phyloP scores from a whole-genome alignment of 1,140 invertebrate genomes.

The Drosophila rufa region DNA sequence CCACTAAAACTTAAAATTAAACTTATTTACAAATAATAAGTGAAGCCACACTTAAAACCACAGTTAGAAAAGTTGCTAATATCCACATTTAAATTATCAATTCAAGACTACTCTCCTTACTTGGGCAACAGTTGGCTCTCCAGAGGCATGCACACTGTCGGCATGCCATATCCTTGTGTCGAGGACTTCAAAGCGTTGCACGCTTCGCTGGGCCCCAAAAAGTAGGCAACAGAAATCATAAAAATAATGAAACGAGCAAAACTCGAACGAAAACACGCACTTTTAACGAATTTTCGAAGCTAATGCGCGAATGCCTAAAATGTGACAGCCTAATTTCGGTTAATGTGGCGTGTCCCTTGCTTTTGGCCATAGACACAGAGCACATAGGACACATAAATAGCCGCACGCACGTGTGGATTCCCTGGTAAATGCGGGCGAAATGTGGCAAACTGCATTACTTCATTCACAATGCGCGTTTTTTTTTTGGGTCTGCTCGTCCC shows the following conservation, averaged over 20 bases:
- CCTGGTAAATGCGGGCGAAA: slow-evolving; percentile 20
- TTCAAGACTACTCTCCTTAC: neutral
- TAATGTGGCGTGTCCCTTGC: slow-evolving; percentile 66
- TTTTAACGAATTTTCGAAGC: slow-evolving; percentile 49
- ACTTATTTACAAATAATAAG: neutral
- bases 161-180: slow-evolving; percentile 12
- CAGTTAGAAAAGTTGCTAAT: neutral
- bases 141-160: neutral
- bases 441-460: slow-evolving; percentile 77
- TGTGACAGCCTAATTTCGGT: slow-evolving; percentile 79
- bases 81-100: slow-evolving; percentile 11
- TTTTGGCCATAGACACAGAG: slow-evolving; percentile 21
- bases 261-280: slow-evolving; percentile 44
- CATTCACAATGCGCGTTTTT: slow-evolving; percentile 63
- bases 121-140: slow-evolving; percentile 11
- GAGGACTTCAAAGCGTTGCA: slow-evolving; percentile 65
- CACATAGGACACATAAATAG: slow-evolving; percentile 24
- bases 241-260: slow-evolving; percentile 26
- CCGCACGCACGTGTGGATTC: slow-evolving; percentile 27
- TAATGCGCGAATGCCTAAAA: slow-evolving; percentile 54
- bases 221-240: slow-evolving; percentile 57
- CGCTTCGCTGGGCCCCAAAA: slow-evolving; percentile 64
- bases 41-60: too few species aligned
- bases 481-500: slow-evolving; percentile 5
- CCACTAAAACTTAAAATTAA: too few species aligned